Evolutionary conservation across 2,113 vertebrate genomes (phyloP).

Genomic region (Lagenorhynchus albirostris): DNA sequence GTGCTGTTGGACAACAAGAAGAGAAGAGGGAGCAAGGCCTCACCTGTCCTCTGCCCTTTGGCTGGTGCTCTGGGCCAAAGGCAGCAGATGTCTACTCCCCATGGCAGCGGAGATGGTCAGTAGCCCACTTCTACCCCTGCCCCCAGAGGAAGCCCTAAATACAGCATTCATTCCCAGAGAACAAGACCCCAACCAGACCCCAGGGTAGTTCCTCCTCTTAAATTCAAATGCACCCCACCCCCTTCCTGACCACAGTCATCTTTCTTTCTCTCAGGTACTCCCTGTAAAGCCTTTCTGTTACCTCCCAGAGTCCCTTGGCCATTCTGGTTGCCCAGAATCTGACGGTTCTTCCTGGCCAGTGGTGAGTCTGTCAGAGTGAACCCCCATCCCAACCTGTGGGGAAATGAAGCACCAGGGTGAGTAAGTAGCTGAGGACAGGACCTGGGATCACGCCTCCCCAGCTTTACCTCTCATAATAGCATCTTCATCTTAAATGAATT

Average conservation of each 20-base stretch:
- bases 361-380: not conserved
- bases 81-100: not conserved
- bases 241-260: not conserved
- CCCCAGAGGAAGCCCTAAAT: not conserved
- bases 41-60: not conserved
- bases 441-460: not conserved
- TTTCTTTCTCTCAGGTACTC: not conserved
- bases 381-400: not conserved
- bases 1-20: not conserved
- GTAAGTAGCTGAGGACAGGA: not conserved
- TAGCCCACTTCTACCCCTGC: rapidly evolving
- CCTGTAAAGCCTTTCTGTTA: not conserved
- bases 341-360: not conserved
- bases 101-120: not conserved
- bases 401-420: not conserved
- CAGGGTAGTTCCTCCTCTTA: not conserved
- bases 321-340: not conserved
- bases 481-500: constrained; percentile 29
- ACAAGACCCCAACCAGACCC: not conserved
- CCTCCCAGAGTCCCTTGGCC: not conserved
- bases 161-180: not conserved
- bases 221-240: not conserved
- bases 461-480: not conserved
- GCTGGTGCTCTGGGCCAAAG: not conserved
- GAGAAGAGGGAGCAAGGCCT: not conserved